These are phyloP conservation scores for Eumerus sabulonum DNA, from an alignment of 2,888 invertebrate species.

Conservation along the genomic window DNA sequence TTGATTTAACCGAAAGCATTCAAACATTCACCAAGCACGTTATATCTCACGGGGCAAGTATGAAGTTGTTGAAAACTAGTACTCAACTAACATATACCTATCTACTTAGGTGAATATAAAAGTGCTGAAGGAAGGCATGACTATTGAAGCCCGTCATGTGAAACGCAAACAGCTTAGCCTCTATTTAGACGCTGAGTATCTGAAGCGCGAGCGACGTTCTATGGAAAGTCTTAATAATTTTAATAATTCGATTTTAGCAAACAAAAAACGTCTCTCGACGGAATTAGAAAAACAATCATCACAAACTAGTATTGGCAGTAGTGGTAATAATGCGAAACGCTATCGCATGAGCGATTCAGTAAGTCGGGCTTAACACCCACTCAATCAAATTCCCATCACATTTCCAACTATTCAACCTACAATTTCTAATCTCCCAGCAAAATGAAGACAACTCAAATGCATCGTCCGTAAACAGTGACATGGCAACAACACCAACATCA, in stretches of 20 bases:
- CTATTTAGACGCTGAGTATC: constrained; percentile 85
- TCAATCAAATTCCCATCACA: background rate
- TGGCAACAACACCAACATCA: constrained; percentile 73
- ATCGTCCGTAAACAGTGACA: constrained; percentile 72
- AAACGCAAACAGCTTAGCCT: constrained; percentile 87
- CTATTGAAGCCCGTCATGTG: constrained; percentile 92
- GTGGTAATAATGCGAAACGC: constrained; percentile 60
- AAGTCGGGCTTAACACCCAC: constrained; percentile 51
- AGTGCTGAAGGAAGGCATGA: constrained; percentile 86
- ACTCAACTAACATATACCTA: constrained; percentile 39
- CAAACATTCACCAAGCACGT: constrained; percentile 94
- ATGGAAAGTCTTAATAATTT: constrained; percentile 79
- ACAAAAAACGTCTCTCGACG: constrained; percentile 77
- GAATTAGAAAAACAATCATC: constrained; percentile 74
- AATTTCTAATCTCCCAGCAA: constrained; percentile 50
- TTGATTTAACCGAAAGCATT: constrained; percentile 96
- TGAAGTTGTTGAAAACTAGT: background rate
- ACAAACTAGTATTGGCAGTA: constrained; percentile 69
- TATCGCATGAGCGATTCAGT: constrained; percentile 77
- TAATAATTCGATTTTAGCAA: constrained; percentile 75
- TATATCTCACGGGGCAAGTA: constrained; percentile 85
- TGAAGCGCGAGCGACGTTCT: constrained; percentile 86
- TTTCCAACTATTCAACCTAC: background rate
- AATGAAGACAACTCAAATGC: constrained; percentile 78
- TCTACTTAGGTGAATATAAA: constrained; percentile 81